Percentiles rank a stretch among this genome's conserved stretches.
These are phyloP conservation scores for Enteromius argenteus DNA, from an alignment of 2,797 vertebrate genomes.

Conservation along the genomic window DNA sequence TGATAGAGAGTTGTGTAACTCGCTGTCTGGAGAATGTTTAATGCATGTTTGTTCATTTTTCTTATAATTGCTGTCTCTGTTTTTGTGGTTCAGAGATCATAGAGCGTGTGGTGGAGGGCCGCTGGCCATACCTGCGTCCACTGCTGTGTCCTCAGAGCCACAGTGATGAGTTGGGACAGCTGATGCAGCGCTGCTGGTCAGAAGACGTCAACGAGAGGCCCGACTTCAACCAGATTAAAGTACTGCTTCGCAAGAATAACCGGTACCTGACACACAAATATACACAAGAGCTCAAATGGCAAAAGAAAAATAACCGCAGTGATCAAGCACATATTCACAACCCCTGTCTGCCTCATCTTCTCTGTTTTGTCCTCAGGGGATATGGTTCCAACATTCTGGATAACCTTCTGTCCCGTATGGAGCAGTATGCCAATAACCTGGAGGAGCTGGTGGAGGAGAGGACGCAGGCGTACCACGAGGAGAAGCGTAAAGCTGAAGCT, in stretches of 20 bases:
- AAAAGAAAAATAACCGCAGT: no score
- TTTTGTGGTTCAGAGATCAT: conserved; percentile 77
- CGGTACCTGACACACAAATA: conserved; percentile 68
- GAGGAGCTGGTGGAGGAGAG: conserved; percentile 89
- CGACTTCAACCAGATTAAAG: conserved; percentile 85
- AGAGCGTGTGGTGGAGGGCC: conserved; percentile 77
- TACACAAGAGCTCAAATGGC: not conserved
- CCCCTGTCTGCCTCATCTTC: not conserved
- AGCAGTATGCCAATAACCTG: conserved; percentile 88
- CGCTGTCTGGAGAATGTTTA: not conserved
- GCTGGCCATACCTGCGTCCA: conserved; percentile 81
- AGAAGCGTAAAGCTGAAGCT: conserved; percentile 86
- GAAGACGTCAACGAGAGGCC: conserved; percentile 83
- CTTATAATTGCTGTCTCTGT: not conserved
- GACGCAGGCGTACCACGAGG: conserved; percentile 88
- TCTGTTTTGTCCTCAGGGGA: conserved; percentile 60
- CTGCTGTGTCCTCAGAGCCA: conserved; percentile 77
- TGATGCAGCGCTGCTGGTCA: conserved; percentile 88
- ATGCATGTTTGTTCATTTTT: not conserved
- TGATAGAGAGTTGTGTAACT: not conserved
- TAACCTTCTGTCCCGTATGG: conserved; percentile 86
- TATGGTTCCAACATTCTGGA: conserved; percentile 85
- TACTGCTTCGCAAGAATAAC: conserved; percentile 83
- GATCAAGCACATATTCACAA: not conserved
- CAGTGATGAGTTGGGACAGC: conserved; percentile 81